Evolutionary conservation across 2,113 vertebrate genomes (phyloP).

Genomic region (Micronycteris hirsuta): DNA sequence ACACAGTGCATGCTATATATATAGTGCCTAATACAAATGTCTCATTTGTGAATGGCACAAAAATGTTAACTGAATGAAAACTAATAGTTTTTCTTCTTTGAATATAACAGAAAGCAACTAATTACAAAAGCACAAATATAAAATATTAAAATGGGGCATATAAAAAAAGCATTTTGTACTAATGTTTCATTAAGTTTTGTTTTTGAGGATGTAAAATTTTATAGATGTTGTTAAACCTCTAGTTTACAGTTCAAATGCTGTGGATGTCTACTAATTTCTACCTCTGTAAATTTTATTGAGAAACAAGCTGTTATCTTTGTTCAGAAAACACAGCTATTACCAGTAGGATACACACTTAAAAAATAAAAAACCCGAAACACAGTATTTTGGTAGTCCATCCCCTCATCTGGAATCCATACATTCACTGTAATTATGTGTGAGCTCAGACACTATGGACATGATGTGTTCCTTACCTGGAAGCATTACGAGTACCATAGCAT

Average conservation of each 20-base stretch:
- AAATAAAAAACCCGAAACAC: background rate
- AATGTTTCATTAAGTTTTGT: conserved; percentile 15
- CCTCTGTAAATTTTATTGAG: background rate
- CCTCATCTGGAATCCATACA: background rate
- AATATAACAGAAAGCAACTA: background rate
- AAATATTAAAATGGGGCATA: background rate
- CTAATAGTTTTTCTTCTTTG: background rate
- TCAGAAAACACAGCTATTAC: background rate
- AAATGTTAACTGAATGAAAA: background rate
- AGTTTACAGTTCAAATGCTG: background rate
- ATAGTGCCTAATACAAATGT: background rate
- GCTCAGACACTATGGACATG: background rate
- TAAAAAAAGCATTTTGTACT: conserved; percentile 1
- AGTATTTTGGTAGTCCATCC: background rate
- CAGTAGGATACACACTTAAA: background rate
- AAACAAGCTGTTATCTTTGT: background rate
- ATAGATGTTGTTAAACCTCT: background rate
- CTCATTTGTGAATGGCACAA: background rate
- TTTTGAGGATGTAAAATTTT: background rate
- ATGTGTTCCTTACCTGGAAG: background rate
- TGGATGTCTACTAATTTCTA: background rate
- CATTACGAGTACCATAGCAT: background rate
- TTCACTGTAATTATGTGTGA: background rate
- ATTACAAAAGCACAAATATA: background rate
- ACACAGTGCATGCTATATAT: background rate